Conservation (phyloP, 37 sponge, comb jelly and placozoan species). For the Petrosia ficiformis region DNA sequence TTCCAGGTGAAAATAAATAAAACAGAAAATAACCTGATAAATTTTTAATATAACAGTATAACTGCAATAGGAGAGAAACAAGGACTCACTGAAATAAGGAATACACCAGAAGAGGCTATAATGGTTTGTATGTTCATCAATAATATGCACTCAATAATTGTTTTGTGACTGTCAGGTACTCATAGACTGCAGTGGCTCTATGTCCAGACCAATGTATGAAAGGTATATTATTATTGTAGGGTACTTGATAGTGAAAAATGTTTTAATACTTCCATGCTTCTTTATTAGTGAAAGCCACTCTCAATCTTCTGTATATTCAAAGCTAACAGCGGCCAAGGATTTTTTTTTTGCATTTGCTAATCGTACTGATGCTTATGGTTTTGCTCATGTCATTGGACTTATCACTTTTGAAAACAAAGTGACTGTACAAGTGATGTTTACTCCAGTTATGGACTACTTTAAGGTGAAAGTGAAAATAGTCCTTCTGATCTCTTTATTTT, state of each 20-base stretch:
- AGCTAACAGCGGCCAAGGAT: slow-evolving; percentile 13
- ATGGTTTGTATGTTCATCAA: neutral
- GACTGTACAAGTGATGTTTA: too few species aligned
- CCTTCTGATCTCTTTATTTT: too few species aligned
- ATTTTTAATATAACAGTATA: too few species aligned
- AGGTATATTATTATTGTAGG: neutral
- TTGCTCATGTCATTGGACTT: neutral
- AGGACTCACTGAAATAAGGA: neutral
- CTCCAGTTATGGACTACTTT: too few species aligned
- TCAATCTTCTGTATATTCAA: neutral
- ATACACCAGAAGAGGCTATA: neutral
- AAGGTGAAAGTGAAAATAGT: too few species aligned
- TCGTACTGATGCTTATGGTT: slow-evolving; percentile 33
- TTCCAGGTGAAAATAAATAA: neutral
- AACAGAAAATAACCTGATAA: too few species aligned
- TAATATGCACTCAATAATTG: neutral
- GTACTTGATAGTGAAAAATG: too few species aligned
- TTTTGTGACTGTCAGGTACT: neutral
- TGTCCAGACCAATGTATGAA: neutral
- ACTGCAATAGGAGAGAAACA: too few species aligned
- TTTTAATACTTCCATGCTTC: neutral
- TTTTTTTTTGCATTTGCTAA: slow-evolving; percentile 43
- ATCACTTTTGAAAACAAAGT: neutral
- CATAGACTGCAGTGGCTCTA: neutral
- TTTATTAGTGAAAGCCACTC: neutral